Evolutionary conservation across 2,113 vertebrate species (phyloP).

Genomic region (Pelvicachromis taeniatus): DNA sequence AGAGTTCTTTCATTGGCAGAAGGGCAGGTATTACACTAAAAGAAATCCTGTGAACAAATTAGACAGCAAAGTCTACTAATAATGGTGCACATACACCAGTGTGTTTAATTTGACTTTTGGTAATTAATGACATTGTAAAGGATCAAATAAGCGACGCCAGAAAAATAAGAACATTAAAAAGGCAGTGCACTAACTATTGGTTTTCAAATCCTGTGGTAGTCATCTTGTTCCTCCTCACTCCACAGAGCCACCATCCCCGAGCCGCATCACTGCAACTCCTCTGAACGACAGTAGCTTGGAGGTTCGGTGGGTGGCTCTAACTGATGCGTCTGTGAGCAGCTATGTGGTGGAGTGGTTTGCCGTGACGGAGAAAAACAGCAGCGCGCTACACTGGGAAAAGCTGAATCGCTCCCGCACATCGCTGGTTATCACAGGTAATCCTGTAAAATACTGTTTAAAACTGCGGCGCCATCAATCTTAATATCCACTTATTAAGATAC

Average conservation of each 20-base stretch:
- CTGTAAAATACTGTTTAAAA: background rate
- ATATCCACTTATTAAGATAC: background rate
- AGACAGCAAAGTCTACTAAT: background rate
- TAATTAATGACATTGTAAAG: background rate
- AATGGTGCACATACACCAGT: background rate
- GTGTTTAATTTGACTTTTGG: background rate
- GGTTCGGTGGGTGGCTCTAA: constrained; percentile 46
- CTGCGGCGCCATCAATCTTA: fast-evolving
- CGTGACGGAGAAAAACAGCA: background rate
- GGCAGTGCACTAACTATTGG: background rate
- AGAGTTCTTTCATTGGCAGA: background rate
- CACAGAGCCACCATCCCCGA: constrained; percentile 23
- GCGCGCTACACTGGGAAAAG: constrained; percentile 35
- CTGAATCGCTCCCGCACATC: constrained; percentile 13
- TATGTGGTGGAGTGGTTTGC: constrained; percentile 70
- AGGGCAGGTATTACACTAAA: background rate
- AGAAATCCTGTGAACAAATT: background rate
- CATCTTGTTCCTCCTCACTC: background rate
- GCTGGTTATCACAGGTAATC: constrained; percentile 41
- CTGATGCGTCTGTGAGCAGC: background rate
- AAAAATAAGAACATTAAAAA: background rate
- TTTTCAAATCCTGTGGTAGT: background rate
- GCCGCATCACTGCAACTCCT: background rate
- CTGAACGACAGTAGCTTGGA: constrained; percentile 40
- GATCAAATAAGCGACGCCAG: background rate